phyloP scores from a whole-genome alignment of 2,113 vertebrate genomes.

The Scolopax mira region DNA sequence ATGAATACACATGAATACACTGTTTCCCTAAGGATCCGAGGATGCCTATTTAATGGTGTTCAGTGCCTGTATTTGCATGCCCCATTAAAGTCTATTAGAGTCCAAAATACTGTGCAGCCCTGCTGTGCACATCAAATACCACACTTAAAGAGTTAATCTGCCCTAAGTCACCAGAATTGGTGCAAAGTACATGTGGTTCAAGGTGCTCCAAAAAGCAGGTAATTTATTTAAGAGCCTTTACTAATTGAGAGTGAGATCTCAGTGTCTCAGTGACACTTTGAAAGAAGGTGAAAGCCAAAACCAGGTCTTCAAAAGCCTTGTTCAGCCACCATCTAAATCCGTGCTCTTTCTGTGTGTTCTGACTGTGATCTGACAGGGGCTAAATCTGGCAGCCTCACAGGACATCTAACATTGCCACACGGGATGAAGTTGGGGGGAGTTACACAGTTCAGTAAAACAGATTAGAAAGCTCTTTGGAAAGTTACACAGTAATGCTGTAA shows the following conservation, averaged over 20 bases:
- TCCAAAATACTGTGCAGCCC: not conserved
- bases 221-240: not conserved
- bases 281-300: not conserved
- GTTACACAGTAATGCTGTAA: not conserved
- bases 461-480: not conserved
- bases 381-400: not conserved
- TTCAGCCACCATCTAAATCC: not conserved
- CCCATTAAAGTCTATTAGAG: not conserved
- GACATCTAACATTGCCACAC: not conserved
- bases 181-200: not conserved
- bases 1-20: not conserved
- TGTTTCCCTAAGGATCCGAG: not conserved
- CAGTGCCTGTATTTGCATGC: not conserved
- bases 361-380: not conserved
- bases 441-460: not conserved
- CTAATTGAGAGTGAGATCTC: not conserved
- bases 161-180: not conserved
- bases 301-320: not conserved
- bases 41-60: not conserved
- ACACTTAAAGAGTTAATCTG: not conserved
- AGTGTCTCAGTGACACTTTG: not conserved
- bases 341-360: not conserved
- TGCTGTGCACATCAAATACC: not conserved
- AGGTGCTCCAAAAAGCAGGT: not conserved
- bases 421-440: rapidly evolving